Base-by-base conservation (phyloP, 2,797 vertebrate genomes). In the Cossypha polioptera region DNA sequence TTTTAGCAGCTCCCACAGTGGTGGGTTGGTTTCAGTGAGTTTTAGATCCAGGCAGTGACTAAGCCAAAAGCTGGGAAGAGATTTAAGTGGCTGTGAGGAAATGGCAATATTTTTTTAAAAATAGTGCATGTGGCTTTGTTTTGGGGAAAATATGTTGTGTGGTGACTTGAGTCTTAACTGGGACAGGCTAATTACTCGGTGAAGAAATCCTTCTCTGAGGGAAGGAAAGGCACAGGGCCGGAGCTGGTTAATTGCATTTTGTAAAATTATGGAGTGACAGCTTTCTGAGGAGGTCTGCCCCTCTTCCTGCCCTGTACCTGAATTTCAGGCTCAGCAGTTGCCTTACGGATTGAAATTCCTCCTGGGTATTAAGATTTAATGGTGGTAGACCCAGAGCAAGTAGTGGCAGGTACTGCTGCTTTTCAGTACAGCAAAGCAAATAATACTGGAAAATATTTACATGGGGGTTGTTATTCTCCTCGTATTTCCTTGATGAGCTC, bases 281-380 rank as follows among this genome's bases (percentile, higher is more conserved):
- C 68, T 94, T 82, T 62, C 59, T 84, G 25, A 13, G 21, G 24
- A 79, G 86, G 40, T 74, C 50, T 87, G 63, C 40, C 61, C 73
- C 55, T 89, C 57, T 69, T 79, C 8, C 7, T 24, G 66, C 38
- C 0, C 25, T 10, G 31, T 45, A 94, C 91, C 72, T 96, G 92
- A 90, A 93, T 95, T 96, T 97, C 92, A 95, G 92, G 93, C 93
- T 77, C 61, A 63, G 71, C 82, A 35, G 82, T 95, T 95, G 81
- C 86, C 50, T 59, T 42, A 13, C 11, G 38, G 83, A 62, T 81
- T 57, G 91, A 82, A 95, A 90, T 86, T 82, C 90, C 48, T 90
- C 77, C 86, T 65, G 4, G 24, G 36, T 48, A 53, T 84, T 79
- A 69, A 92, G 78, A 24, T 65, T 59, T 71, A 50, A 53, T 77